phyloP scores from a whole-genome alignment of 2,888 invertebrate genomes.

The Anaspis maculata region DNA sequence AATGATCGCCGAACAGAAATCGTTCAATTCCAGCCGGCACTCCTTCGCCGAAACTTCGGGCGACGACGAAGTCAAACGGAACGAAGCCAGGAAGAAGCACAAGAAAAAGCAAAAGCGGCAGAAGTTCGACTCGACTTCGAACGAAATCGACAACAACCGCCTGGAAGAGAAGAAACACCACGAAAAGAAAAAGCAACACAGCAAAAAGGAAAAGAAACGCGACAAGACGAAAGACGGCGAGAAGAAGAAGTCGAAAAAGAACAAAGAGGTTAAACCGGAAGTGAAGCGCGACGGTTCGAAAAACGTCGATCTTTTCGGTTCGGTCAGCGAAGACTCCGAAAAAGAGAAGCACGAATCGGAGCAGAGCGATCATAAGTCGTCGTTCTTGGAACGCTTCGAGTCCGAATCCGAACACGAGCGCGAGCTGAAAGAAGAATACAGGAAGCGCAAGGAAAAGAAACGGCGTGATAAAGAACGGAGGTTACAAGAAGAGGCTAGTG shows the following conservation, averaged over 20 bases:
- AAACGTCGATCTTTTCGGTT: constrained; percentile 85
- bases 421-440: neutral
- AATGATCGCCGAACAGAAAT: constrained; percentile 5
- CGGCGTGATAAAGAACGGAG: constrained; percentile 37
- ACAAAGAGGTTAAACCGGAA: constrained; percentile 44
- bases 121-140: constrained; percentile 54
- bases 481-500: constrained; percentile 47
- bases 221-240: constrained; percentile 52
- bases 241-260: constrained; percentile 50
- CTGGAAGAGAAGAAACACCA: constrained; percentile 34
- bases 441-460: constrained; percentile 33
- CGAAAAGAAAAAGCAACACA: constrained; percentile 39
- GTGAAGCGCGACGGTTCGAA: constrained; percentile 65
- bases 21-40: constrained; percentile 21
- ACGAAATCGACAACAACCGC: constrained; percentile 45
- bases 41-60: constrained; percentile 32
- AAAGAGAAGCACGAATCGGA: constrained; percentile 24
- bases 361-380: constrained; percentile 12
- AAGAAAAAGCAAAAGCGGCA: constrained; percentile 78
- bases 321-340: constrained; percentile 64
- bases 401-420: constrained; percentile 31
- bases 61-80: constrained; percentile 30
- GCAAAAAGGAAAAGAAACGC: constrained; percentile 54
- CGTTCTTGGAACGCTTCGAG: constrained; percentile 17
- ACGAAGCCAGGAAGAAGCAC: constrained; percentile 50